Evolutionary conservation across 2,797 vertebrate genomes (phyloP).

Genomic region (Borostomias antarcticus): DNA sequence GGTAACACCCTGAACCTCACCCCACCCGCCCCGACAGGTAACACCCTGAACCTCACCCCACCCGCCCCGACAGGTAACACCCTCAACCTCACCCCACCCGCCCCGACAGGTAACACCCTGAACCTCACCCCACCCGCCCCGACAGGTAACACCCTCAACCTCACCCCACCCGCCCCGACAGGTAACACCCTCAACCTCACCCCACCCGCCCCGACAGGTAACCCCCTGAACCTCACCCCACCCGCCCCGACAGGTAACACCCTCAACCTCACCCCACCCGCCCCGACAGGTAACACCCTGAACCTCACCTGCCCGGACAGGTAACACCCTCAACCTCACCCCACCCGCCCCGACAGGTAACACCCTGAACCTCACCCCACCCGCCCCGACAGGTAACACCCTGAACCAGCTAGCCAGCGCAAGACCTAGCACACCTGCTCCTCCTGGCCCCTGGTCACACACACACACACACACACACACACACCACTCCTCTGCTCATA

Average conservation of each 20-base stretch:
- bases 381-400: too few species aligned
- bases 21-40: slow-evolving; percentile 51
- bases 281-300: slow-evolving; percentile 51
- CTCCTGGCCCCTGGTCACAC: not conserved
- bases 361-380: slow-evolving; percentile 44
- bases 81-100: slow-evolving; percentile 49
- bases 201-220: slow-evolving; percentile 51
- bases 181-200: slow-evolving; percentile 46
- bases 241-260: slow-evolving; percentile 51
- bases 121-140: slow-evolving; percentile 44
- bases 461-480: not conserved
- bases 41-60: slow-evolving; percentile 48
- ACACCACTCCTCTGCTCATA: not conserved
- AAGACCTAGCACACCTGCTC: not conserved
- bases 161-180: slow-evolving; percentile 54
- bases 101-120: slow-evolving; percentile 51
- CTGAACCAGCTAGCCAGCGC: not conserved
- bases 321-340: slow-evolving; percentile 44
- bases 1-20: slow-evolving; percentile 46
- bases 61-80: slow-evolving; percentile 51
- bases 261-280: slow-evolving; percentile 49
- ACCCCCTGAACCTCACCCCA: slow-evolving; percentile 70
- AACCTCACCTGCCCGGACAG: slow-evolving; percentile 55
- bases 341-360: slow-evolving; percentile 50
- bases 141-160: slow-evolving; percentile 56